phyloP scores from a whole-genome alignment of 1,140 invertebrate species.

The Archivesica marissinica region DNA sequence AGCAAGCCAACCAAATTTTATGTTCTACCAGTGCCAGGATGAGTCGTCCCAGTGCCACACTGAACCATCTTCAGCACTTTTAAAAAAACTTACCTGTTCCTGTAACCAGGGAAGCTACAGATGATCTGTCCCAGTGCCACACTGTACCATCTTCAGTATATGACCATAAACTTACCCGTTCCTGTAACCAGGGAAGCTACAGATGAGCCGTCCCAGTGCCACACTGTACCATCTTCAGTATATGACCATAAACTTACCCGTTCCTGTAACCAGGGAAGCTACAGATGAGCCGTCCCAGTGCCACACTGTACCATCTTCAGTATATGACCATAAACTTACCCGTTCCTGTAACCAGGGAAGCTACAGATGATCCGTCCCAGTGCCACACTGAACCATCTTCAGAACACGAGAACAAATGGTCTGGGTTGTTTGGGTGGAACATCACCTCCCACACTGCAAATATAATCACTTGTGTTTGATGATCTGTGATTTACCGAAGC shows the following conservation, averaged over 20 bases:
- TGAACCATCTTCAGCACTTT: slow-evolving; percentile 91
- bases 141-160: slow-evolving; percentile 91
- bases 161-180: slow-evolving; percentile 78
- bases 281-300: slow-evolving; percentile 89
- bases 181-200: slow-evolving; percentile 55
- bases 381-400: slow-evolving; percentile 93
- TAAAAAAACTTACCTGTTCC: slow-evolving; percentile 63
- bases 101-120: slow-evolving; percentile 53
- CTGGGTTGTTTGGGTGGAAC: slow-evolving; percentile 92
- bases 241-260: slow-evolving; percentile 85
- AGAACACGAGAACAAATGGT: slow-evolving; percentile 92
- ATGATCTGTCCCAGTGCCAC: slow-evolving; percentile 91
- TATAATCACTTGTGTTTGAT: no score
- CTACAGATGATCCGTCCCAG: slow-evolving; percentile 87
- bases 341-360: slow-evolving; percentile 58
- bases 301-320: slow-evolving; percentile 92
- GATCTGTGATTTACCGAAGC: no score
- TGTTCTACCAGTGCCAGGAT: no score
- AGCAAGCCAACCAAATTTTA: no score
- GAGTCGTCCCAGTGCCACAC: slow-evolving; percentile 92
- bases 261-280: slow-evolving; percentile 55
- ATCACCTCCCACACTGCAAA: slow-evolving; percentile 90
- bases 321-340: slow-evolving; percentile 86
- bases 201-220: slow-evolving; percentile 90
- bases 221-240: slow-evolving; percentile 91